A percentile compares a stretch with the other conserved stretches of the same genome.
Evolutionary conservation across 2,888 invertebrate species (phyloP).

Genomic region (Troilus luridus): DNA sequence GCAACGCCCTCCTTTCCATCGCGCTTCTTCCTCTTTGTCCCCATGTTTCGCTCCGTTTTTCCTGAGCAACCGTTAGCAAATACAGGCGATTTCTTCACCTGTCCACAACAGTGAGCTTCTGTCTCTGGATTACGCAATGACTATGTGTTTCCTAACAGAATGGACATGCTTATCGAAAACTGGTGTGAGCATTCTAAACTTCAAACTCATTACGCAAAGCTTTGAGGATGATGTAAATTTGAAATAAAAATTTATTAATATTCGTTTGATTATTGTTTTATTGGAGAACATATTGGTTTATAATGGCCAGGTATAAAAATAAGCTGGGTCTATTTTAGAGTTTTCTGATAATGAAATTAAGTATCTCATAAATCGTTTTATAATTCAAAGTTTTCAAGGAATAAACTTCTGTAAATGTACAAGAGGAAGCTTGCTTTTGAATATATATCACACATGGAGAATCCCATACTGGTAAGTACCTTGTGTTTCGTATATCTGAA

Average conservation of each 20-base stretch:
- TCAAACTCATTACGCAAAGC: not conserved
- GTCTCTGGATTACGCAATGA: not conserved
- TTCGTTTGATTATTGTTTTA: too few species aligned
- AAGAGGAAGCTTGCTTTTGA: not conserved
- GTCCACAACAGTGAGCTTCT: not conserved
- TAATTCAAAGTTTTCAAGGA: not conserved
- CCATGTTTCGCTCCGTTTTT: conserved; percentile 14
- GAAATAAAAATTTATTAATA: too few species aligned
- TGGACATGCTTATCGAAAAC: not conserved
- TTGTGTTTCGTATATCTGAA: too few species aligned
- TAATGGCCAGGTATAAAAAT: too few species aligned
- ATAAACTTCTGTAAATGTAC: not conserved
- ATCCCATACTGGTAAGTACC: too few species aligned
- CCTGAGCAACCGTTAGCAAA: conserved; percentile 32
- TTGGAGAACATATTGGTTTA: too few species aligned
- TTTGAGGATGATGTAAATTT: too few species aligned
- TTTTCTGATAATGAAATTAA: too few species aligned
- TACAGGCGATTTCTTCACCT: not conserved
- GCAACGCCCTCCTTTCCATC: conserved; percentile 47
- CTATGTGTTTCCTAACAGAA: not conserved
- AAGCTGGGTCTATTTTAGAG: too few species aligned
- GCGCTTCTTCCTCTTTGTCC: conserved; percentile 30
- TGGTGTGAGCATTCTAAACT: not conserved
- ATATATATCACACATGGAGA: not conserved
- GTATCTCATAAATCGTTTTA: too few species aligned